Base-by-base conservation (phyloP, 2,797 vertebrate species). In the Cryptoblepharus egeriae region DNA sequence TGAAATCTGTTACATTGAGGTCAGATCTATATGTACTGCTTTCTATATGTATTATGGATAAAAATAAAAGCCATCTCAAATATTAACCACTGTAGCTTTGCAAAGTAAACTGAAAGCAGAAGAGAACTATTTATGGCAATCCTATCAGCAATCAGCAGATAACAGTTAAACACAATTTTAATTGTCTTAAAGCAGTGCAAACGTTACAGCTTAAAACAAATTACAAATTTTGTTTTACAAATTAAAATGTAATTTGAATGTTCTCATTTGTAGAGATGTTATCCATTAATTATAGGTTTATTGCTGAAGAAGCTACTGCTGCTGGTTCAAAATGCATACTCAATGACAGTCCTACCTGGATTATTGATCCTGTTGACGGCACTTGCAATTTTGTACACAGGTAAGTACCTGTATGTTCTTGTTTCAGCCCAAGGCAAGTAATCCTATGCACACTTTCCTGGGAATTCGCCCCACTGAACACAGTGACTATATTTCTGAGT, bases 351-450 rank as follows among this genome's bases (percentile, higher is more conserved):
- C 97, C 97, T 0, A 97, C 97, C 49, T 97, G 97, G 97, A 97
- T 97, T 69, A 97, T 97, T 70, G 97, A 97, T 88, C 97, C 97
- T 83, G 96, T 97, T 76, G 97, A 97, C 49, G 97, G 97, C 87
- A 97, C 97, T 30, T 97, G 97, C 94, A 97, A 97, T 92, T 97
- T 97, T 85, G 97, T 97, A 88, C 97, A 97, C 93, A 96, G 96
- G 97, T 97, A 92, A 90, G 76, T 73, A n/a, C n/a, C n/a, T n/a
- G n/a, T n/a, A 1, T 35, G 35, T 80, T 8, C 75, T 52, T 39
- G 58, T 18, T 7, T 24, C 22, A 8, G 83, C 30, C 7, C 20
- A 69, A 5, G 45, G 45, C 45, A 9, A n/a, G 45, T 12, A 49
- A 49, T 9, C 45, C 12, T 49, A 10, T 49, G 45, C 45, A 49